Percentiles rank a stretch among this genome's conserved stretches.
These are phyloP conservation scores for Frankliniella intonsa DNA, from an alignment of 2,888 invertebrate genomes.

Conservation along the genomic window DNA sequence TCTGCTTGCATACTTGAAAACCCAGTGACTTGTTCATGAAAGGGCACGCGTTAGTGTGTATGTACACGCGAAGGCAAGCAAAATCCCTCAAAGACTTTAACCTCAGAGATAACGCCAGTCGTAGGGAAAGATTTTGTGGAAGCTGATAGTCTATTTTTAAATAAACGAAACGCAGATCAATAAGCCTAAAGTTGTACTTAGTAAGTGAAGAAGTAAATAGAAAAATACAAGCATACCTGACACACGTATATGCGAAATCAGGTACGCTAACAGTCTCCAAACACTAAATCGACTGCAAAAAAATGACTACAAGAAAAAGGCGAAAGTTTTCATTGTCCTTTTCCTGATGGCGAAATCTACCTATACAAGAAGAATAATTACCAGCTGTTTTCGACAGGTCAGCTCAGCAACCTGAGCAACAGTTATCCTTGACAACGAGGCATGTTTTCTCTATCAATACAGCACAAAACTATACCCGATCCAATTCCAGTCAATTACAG, in stretches of 20 bases:
- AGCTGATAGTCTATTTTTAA: neutral
- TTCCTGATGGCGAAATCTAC: neutral
- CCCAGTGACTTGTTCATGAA: neutral
- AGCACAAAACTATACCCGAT: too few relatives aligned
- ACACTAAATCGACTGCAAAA: neutral
- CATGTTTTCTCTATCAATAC: too few relatives aligned
- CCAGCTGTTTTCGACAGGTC: constrained; percentile 16
- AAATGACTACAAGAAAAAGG: neutral
- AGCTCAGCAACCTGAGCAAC: neutral
- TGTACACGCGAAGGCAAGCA: too few relatives aligned
- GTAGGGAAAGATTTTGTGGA: too few relatives aligned
- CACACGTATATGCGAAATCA: too few relatives aligned
- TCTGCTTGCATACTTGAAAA: neutral
- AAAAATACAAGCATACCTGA: too few relatives aligned
- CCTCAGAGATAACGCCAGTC: too few relatives aligned
- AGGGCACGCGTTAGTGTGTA: too few relatives aligned
- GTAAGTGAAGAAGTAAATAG: neutral
- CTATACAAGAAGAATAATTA: neutral
- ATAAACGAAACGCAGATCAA: constrained; percentile 7
- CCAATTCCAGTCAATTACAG: too few relatives aligned
- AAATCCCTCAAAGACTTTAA: too few relatives aligned
- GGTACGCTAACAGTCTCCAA: too few relatives aligned
- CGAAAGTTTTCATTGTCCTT: constrained; percentile 5
- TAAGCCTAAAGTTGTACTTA: neutral
- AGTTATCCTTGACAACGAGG: neutral